Evolutionary conservation across 2,797 vertebrate species (phyloP).

Genomic region (Pipistrellus pygmaeus): DNA sequence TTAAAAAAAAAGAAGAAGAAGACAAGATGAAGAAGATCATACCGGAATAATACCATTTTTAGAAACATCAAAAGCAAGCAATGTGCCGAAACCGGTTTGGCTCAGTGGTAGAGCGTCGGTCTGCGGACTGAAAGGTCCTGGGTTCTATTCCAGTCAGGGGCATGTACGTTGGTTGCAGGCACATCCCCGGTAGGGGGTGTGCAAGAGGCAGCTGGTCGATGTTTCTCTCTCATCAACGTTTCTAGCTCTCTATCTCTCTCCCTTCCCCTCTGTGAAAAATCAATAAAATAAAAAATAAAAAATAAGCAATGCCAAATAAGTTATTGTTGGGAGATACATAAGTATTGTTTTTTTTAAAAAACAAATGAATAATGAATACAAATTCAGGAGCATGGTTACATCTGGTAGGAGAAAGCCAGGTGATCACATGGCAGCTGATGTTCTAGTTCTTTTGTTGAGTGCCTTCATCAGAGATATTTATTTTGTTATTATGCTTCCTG

Average conservation of each 20-base stretch:
- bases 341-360: not conserved
- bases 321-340: not conserved
- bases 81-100: no score
- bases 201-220: no score
- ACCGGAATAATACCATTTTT: not conserved
- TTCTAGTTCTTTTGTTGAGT: not conserved
- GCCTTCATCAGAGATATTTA: not conserved
- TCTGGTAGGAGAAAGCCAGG: not conserved
- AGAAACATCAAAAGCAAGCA: no score
- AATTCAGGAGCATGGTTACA: not conserved
- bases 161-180: no score
- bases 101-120: no score
- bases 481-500: not conserved
- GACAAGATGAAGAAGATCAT: not conserved
- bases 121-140: no score
- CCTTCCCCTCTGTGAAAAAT: no score
- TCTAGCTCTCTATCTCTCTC: no score
- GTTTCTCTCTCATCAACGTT: no score
- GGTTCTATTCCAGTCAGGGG: no score
- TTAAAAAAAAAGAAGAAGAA: not conserved
- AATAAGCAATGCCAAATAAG: constrained; percentile 34
- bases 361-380: not conserved
- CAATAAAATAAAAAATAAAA: not conserved
- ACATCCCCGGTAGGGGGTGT: no score
- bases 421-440: not conserved